phyloP scores from a whole-genome alignment of 2,797 vertebrate genomes.

The Pangasius sanitwongsei region DNA sequence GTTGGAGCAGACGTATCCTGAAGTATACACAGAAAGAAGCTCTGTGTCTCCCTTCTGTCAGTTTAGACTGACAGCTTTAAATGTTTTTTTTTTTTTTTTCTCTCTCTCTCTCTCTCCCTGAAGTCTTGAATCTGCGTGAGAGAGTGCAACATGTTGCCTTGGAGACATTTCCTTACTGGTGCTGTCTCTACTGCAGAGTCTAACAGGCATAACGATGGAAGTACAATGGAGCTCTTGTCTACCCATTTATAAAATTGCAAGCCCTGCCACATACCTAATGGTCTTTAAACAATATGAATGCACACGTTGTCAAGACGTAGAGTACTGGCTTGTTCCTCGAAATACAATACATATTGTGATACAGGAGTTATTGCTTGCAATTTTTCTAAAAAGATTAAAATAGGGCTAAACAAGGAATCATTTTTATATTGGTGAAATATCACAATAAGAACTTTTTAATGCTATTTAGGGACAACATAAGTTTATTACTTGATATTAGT shows the following conservation, averaged over 20 bases:
- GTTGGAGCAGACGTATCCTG: constrained; percentile 35
- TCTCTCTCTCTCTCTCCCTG: not conserved
- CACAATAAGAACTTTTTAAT: not conserved
- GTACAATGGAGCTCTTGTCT: constrained; percentile 24
- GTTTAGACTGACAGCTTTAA: constrained; percentile 27
- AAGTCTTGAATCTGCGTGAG: constrained; percentile 15
- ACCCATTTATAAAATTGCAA: constrained; percentile 21
- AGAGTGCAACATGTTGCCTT: constrained; percentile 32
- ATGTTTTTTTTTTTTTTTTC: not conserved
- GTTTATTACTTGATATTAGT: no score
- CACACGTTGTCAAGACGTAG: not conserved
- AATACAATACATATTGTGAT: not conserved
- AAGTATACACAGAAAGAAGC: constrained; percentile 34
- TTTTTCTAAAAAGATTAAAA: not conserved
- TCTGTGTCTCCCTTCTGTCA: constrained; percentile 30
- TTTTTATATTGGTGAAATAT: not conserved
- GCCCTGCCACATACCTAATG: not conserved
- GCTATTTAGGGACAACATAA: not conserved
- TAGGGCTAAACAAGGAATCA: not conserved
- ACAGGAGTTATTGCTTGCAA: not conserved
- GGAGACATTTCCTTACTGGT: constrained; percentile 32
- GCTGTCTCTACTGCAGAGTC: constrained; percentile 12
- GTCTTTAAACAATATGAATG: not conserved
- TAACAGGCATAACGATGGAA: constrained; percentile 22
- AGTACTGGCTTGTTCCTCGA: not conserved